These are phyloP conservation scores for Aelia acuminata DNA, from an alignment of 2,888 invertebrate genomes.

Conservation along the genomic window DNA sequence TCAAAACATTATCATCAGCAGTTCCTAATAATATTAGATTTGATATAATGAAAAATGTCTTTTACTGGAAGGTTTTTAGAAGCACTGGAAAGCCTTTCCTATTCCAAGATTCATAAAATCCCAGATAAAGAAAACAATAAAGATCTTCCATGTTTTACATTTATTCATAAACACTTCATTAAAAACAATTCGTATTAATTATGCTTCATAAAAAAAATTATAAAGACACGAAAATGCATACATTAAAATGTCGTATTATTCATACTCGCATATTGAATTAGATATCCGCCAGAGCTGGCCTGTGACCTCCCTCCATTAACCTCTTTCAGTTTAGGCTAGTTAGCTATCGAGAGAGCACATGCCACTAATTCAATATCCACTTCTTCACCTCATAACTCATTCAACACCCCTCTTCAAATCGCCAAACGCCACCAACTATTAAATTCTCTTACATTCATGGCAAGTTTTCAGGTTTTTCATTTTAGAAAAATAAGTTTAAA, in stretches of 20 bases:
- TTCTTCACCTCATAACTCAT: background rate
- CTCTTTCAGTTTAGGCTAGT: slow-evolving; percentile 12
- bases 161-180: background rate
- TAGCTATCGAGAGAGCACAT: background rate
- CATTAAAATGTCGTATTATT: background rate
- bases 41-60: too few species aligned
- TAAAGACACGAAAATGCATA: background rate
- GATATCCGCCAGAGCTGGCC: too few species aligned
- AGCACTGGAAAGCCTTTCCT: too few species aligned
- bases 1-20: too few species aligned
- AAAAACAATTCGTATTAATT: background rate
- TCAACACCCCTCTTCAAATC: background rate
- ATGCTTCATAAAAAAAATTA: background rate
- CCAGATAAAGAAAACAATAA: too few species aligned
- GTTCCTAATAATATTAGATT: too few species aligned
- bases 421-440: too few species aligned
- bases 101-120: too few species aligned
- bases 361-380: background rate
- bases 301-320: background rate
- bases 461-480: too few species aligned
- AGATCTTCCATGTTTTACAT: background rate
- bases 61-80: too few species aligned
- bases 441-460: too few species aligned
- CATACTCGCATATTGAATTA: background rate
- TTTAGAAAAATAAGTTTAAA: too few species aligned